Evolutionary conservation across 1,140 invertebrate species (phyloP).

Genomic region (Harlomillsia oculata): DNA sequence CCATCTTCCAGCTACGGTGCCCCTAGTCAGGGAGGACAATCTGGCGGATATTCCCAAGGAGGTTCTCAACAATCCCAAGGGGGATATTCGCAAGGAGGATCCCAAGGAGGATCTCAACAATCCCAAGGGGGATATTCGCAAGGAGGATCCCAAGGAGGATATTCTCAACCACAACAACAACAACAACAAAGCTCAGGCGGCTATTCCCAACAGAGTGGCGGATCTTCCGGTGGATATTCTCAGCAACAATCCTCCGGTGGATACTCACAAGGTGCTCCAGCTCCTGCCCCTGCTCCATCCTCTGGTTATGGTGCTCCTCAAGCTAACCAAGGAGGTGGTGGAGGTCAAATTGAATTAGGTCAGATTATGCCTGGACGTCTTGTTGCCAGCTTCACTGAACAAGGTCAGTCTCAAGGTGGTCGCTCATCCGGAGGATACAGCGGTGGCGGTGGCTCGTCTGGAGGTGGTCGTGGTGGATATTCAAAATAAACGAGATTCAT

Average conservation of each 20-base stretch:
- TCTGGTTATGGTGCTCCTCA: no score
- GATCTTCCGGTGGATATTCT: not conserved
- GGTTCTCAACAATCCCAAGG: not conserved
- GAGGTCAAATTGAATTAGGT: not conserved
- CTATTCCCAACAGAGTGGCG: not conserved
- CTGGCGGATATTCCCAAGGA: not conserved
- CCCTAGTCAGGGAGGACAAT: no score
- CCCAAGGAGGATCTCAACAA: conserved; percentile 1
- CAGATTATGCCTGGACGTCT: conserved; percentile 1
- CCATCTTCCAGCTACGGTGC: not conserved
- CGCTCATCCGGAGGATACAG: not conserved
- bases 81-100: not conserved
- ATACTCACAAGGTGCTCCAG: not conserved
- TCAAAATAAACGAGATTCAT: no score
- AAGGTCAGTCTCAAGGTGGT: not conserved
- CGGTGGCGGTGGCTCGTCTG: not conserved
- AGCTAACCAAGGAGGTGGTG: not conserved
- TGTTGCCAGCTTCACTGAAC: not conserved
- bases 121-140: not conserved
- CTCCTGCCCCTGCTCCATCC: no score
- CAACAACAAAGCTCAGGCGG: not conserved
- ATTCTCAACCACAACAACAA: not conserved
- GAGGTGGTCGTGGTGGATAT: not conserved
- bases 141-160: not conserved
- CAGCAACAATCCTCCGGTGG: not conserved